Conservation (phyloP, 2,888 invertebrate species). For the Chromoteleia sp. region DNA sequence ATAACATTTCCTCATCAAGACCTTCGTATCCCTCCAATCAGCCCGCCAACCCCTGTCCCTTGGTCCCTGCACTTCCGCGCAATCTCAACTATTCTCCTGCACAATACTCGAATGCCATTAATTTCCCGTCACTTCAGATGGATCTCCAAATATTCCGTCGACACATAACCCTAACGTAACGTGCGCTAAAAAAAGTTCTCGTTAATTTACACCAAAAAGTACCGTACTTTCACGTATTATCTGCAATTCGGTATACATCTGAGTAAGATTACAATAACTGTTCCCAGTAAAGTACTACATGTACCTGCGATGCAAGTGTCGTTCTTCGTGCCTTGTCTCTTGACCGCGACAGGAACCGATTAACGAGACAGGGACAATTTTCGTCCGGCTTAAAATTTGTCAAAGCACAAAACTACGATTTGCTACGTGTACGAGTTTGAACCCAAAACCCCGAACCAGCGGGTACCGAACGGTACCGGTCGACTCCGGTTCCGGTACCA, state of each 20-base stretch:
- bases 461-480: too few species aligned
- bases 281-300: not conserved
- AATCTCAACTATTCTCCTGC: slow-evolving; percentile 26
- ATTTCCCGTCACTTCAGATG: slow-evolving; percentile 32
- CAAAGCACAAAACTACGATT: too few species aligned
- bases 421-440: too few species aligned
- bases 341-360: slow-evolving; percentile 10
- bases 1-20: slow-evolving; percentile 22
- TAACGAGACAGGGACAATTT: slow-evolving; percentile 5
- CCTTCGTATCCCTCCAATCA: not conserved
- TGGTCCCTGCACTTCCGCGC: slow-evolving; percentile 13
- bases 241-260: too few species aligned
- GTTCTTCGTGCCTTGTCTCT: slow-evolving; percentile 68
- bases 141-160: slow-evolving; percentile 31
- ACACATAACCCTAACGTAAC: slow-evolving; percentile 11
- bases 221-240: not conserved
- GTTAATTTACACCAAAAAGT: too few species aligned
- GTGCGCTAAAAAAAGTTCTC: not conserved
- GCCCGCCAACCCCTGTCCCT: not conserved
- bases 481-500: too few species aligned
- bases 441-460: too few species aligned
- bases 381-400: not conserved
- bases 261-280: not conserved
- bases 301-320: slow-evolving; percentile 1
- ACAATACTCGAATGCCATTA: slow-evolving; percentile 23